Evolutionary conservation across 2,113 vertebrate genomes (phyloP), one percentile per base, ranked within the genome.

Genomic region (Nannobrachium achirus): DNA sequence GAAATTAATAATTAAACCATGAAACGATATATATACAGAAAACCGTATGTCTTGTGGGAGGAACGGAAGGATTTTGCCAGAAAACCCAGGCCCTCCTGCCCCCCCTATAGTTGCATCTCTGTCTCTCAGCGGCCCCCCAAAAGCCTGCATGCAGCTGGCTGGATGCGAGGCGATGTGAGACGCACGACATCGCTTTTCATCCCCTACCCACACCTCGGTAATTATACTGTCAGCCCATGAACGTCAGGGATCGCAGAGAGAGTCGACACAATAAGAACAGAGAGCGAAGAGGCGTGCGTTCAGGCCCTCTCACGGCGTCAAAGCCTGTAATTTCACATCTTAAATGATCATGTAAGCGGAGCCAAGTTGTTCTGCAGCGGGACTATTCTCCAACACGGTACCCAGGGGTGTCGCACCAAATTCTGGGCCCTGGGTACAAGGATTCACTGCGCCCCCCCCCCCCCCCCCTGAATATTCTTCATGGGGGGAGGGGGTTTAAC

Each of bases 181-280:
- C 25, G 25, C 9, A 69, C 76, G 75, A 62, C 78, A 86, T 89
- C 76, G 82, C 85, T 88, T 86, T 94, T 94, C 93, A 92, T 94
- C 93, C n/a, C 84, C 87, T 87, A 75, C 77, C 86, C 81, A 90
- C 91, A 91, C 85, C 84, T 88, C 87, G 71, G 83, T 94, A 95
- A 96, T 97, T 96, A 96, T 81, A 87, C 86, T 93, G 93, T 93
- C 93, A 94, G 80, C 82, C n/a, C 76, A 19, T 13, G 76, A 82
- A 91, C 89, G 72, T 92, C 90, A 92, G 84, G 78, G 81, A 84
- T 63, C 79, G 86, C 87, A 80, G 88, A 87, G 79, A 33, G 6
- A 5, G 87, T 68, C 71, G 80, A 88, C 88, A 92, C 91, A 86
- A 88, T 90, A 90, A 93, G 87, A 94, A 82, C 80, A 90, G 82